Conservation (phyloP, 2,888 invertebrate species). For the Troides aeacus region DNA sequence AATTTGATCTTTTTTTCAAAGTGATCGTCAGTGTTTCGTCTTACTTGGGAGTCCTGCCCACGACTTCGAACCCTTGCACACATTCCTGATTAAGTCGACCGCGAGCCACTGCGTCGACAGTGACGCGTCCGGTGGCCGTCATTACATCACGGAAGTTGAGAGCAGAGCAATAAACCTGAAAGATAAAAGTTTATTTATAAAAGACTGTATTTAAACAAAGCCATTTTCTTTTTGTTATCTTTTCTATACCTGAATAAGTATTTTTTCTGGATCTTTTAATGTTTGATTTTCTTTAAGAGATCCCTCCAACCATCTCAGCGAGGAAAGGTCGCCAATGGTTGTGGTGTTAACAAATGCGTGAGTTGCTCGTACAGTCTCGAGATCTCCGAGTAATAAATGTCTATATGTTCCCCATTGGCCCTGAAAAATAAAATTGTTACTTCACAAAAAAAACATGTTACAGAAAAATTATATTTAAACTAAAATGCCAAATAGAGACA, state of each 20-base stretch:
- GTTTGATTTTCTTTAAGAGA: constrained; percentile 57
- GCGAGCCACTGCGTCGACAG: constrained; percentile 88
- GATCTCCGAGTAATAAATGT: constrained; percentile 84
- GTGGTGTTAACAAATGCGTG: constrained; percentile 89
- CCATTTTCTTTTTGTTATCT: too few relatives aligned
- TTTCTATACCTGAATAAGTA: constrained; percentile 55
- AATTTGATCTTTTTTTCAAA: too few relatives aligned
- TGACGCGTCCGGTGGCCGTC: constrained; percentile 94
- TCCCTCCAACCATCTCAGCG: constrained; percentile 86
- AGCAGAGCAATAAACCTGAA: constrained; percentile 85
- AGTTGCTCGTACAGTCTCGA: constrained; percentile 66
- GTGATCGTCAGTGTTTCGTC: constrained; percentile 26
- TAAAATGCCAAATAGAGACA: too few relatives aligned
- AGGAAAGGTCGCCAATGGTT: constrained; percentile 91
- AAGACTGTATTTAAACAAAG: too few relatives aligned
- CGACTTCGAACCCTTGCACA: constrained; percentile 85
- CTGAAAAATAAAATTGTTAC: constrained; percentile 35
- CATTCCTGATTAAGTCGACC: constrained; percentile 83
- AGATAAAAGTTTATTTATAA: neutral
- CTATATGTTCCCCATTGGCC: constrained; percentile 90
- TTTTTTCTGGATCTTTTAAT: constrained; percentile 50
- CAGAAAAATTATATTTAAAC: too few relatives aligned
- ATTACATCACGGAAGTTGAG: constrained; percentile 97
- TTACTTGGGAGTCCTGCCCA: constrained; percentile 78
- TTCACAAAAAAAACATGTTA: too few relatives aligned